Base-by-base conservation (phyloP, 1,140 invertebrate genomes). In the Drosophila bocki region DNA sequence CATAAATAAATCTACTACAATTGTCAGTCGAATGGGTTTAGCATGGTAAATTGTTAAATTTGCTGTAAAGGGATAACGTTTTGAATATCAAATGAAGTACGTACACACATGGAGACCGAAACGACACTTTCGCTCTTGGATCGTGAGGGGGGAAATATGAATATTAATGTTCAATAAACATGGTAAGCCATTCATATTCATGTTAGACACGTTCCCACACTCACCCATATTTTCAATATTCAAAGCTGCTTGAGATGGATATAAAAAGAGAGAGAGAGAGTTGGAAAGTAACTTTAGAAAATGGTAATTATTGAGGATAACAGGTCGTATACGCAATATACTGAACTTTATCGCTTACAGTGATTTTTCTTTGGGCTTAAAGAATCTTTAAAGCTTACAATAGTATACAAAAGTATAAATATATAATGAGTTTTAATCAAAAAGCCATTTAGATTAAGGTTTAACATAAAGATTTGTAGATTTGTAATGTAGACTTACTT, bases 161-260 rank as follows among this genome's bases (percentile, higher is more conserved):
- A 83, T 80, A 83, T 80, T 83, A 63, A 80, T 80, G 61, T 68
- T 80, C 59, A 84, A 84, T 84, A 51, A 67, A 76, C 53, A 67
- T 61, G 57, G 50, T 44, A 58, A 42, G 41, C 41, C 74, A 50
- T 78, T 67, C 44, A 61, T 60, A 39, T 71, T 71, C 65, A 71
- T 70, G 39, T 64, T 26, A 42, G 41, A 59, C 39, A 68, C 44
- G 50, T 70, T 53, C 47, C 42, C 47, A 29, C 19, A 45, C 42
- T 47, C 54, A 54, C 35, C 11, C 37, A 68, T 22, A 39, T 22
- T 42, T 39, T 19, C 58, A 39, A 45, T 45, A 70, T 62, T 32
- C 29, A 33, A 50, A 62, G 57, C 42, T 45, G 35, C 15, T 58
- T 41, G 61, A 29, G 48, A 17, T 42, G 51, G 42, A 4, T 35